Percentiles rank a stretch among this genome's conserved stretches.
Evolutionary conservation across 2,888 invertebrate genomes (phyloP).

Genomic region (Drosophila paracracens): DNA sequence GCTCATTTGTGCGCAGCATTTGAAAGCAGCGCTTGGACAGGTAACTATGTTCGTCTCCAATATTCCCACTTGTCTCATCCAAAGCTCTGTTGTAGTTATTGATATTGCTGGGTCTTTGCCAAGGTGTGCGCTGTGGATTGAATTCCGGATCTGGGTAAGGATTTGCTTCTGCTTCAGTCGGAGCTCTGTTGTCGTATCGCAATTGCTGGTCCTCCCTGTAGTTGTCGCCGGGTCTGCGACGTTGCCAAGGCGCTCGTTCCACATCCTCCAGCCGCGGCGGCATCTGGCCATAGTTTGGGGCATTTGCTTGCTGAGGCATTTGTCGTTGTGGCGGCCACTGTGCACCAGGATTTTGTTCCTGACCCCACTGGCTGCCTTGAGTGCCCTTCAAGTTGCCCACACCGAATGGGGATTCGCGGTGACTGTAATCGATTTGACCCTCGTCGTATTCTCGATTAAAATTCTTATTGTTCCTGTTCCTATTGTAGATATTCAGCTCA

Average conservation of each 20-base stretch:
- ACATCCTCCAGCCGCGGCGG: constrained; percentile 48
- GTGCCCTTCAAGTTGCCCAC: constrained; percentile 66
- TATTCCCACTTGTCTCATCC: constrained; percentile 82
- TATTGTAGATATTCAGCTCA: constrained; percentile 10
- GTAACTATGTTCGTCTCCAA: constrained; percentile 18
- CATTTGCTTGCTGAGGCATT: constrained; percentile 4
- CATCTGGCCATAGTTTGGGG: constrained; percentile 9
- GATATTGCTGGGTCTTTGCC: constrained; percentile 25
- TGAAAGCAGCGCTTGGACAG: constrained; percentile 64
- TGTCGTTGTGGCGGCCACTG: constrained; percentile 24
- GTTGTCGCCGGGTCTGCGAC: constrained; percentile 56
- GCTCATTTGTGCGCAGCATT: constrained; percentile 55
- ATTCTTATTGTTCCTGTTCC: constrained; percentile 17
- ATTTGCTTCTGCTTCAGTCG: not conserved
- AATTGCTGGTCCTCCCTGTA: constrained; percentile 10
- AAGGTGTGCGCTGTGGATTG: constrained; percentile 4
- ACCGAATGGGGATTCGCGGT: constrained; percentile 26
- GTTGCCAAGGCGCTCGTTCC: constrained; percentile 89
- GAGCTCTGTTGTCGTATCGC: constrained; percentile 11
- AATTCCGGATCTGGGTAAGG: not conserved
- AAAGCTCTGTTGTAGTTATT: constrained; percentile 86
- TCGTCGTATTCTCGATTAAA: constrained; percentile 33
- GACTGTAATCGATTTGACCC: not conserved
- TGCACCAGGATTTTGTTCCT: constrained; percentile 6
- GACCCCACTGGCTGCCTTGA: constrained; percentile 25